phyloP scores from a whole-genome alignment of 1,140 invertebrate genomes.

The Pachyrhynchus sulphureomaculatus region DNA sequence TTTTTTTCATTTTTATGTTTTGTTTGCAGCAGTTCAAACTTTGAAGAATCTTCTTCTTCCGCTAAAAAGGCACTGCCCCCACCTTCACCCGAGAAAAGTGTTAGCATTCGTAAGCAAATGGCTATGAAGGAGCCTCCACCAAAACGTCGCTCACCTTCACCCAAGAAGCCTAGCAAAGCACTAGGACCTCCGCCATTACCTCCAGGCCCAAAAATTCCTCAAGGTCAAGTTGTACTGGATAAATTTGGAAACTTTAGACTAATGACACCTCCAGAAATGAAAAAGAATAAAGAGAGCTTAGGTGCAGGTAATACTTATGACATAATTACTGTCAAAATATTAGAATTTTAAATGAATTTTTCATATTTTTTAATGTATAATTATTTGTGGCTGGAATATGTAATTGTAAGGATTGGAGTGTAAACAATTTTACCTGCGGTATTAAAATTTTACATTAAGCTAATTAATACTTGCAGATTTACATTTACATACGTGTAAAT shows the following conservation, averaged over 20 bases:
- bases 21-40: slow-evolving; percentile 7
- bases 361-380: too few species aligned
- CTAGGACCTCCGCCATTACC: slow-evolving; percentile 30
- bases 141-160: slow-evolving; percentile 55
- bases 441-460: too few species aligned
- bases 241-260: slow-evolving; percentile 67
- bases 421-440: too few species aligned
- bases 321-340: too few species aligned
- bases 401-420: too few species aligned
- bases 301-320: slow-evolving; percentile 41
- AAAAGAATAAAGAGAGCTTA: slow-evolving; percentile 44
- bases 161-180: slow-evolving; percentile 36
- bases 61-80: slow-evolving; percentile 24
- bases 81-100: slow-evolving; percentile 54
- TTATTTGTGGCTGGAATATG: too few species aligned
- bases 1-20: too few species aligned
- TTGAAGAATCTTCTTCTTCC: slow-evolving; percentile 18
- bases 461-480: too few species aligned
- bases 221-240: slow-evolving; percentile 59
- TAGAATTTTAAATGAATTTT: too few species aligned
- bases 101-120: slow-evolving; percentile 60
- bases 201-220: slow-evolving; percentile 43
- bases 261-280: slow-evolving; percentile 55
- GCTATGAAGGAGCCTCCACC: slow-evolving; percentile 55
- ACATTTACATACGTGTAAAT: too few species aligned